phyloP scores from a whole-genome alignment of 2,888 invertebrate genomes.

The Amiota mariae region DNA sequence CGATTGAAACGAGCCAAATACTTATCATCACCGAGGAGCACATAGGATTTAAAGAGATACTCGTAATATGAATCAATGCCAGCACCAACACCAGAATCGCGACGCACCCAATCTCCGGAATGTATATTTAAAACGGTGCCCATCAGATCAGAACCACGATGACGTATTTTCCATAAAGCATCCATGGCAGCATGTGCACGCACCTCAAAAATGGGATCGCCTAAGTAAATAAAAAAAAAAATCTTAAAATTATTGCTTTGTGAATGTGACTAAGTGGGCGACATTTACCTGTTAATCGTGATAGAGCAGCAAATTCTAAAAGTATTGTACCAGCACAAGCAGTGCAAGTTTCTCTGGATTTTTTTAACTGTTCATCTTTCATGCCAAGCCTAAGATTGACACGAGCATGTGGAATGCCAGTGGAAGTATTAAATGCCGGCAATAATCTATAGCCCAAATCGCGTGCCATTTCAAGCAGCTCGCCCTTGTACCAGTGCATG shows the following conservation, averaged over 20 bases:
- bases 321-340: constrained; percentile 99
- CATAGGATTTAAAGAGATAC: constrained; percentile 97
- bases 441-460: constrained; percentile 93
- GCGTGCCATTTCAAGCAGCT: constrained; percentile 90
- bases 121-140: constrained; percentile 98
- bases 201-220: constrained; percentile 92
- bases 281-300: constrained; percentile 82
- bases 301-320: constrained; percentile 96
- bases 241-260: background rate
- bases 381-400: constrained; percentile 91
- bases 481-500: constrained; percentile 89
- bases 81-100: constrained; percentile 98
- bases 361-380: constrained; percentile 82
- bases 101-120: constrained; percentile 96
- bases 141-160: constrained; percentile 92
- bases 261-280: background rate
- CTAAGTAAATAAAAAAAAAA: constrained; percentile 33
- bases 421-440: constrained; percentile 98
- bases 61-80: constrained; percentile 99
- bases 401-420: constrained; percentile 97
- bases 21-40: constrained; percentile 93
- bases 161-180: constrained; percentile 94
- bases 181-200: constrained; percentile 98
- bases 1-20: constrained; percentile 95
- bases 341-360: constrained; percentile 93